These are phyloP conservation scores for Tragelaphus buxtoni DNA, from an alignment of 2,113 vertebrate genomes.

Conservation along the genomic window DNA sequence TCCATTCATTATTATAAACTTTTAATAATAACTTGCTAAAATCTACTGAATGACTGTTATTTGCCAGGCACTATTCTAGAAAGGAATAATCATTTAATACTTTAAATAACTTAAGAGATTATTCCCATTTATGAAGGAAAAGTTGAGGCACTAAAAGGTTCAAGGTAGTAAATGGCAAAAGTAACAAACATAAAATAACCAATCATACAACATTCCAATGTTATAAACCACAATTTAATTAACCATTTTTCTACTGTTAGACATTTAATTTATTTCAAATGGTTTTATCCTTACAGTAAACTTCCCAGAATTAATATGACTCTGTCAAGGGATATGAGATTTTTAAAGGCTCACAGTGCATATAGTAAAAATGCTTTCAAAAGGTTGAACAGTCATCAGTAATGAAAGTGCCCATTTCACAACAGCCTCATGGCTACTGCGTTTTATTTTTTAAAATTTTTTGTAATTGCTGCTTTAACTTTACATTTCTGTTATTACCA, in stretches of 20 bases:
- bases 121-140: neutral
- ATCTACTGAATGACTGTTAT: neutral
- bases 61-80: neutral
- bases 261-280: slow-evolving; percentile 21
- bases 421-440: neutral
- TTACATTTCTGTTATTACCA: slow-evolving; percentile 48
- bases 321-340: neutral
- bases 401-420: neutral
- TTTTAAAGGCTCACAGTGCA: neutral
- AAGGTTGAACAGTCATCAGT: neutral
- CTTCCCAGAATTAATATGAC: neutral
- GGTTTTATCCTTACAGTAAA: slow-evolving; percentile 7
- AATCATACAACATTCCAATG: neutral
- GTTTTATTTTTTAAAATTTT: neutral
- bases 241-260: neutral
- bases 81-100: neutral
- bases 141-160: neutral
- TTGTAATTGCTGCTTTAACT: slow-evolving; percentile 29
- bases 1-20: neutral
- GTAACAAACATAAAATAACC: neutral
- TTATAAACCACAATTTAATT: neutral
- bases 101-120: neutral
- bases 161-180: neutral
- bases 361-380: neutral
- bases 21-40: slow-evolving; percentile 8